A percentile compares a stretch with the other conserved stretches of the same genome.
These are phyloP conservation scores for Serinus canaria DNA, from an alignment of 2,113 vertebrate species.

Conservation along the genomic window DNA sequence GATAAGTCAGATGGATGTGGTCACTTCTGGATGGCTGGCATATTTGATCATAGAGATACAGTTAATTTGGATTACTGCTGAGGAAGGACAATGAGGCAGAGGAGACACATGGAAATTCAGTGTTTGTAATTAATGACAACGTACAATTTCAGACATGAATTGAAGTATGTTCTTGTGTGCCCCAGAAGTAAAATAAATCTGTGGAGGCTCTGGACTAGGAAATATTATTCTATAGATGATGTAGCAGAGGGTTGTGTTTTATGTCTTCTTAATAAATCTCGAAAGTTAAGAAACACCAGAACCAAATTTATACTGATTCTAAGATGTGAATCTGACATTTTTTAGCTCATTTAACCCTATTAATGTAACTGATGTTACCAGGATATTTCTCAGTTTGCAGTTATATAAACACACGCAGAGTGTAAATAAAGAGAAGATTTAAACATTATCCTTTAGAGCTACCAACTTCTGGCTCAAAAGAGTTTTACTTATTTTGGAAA, in stretches of 20 bases:
- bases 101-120: background rate
- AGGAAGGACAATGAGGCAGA: background rate
- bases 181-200: background rate
- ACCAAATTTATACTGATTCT: background rate
- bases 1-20: fast-evolving
- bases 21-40: background rate
- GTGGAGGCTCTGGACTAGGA: background rate
- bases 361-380: background rate
- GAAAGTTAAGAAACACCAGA: background rate
- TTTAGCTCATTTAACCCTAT: background rate
- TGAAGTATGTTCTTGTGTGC: background rate
- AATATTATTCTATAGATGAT: background rate
- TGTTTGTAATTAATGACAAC: background rate
- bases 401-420: background rate
- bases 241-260: background rate
- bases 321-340: background rate
- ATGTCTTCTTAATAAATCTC: background rate
- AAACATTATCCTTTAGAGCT: background rate
- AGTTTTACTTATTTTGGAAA: background rate
- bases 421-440: background rate
- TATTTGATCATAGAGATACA: background rate
- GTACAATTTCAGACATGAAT: background rate
- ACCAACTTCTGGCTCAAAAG: background rate
- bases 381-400: background rate
- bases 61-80: background rate